Conservation (phyloP, 2,888 invertebrate genomes). For the Erebia epiphron region DNA sequence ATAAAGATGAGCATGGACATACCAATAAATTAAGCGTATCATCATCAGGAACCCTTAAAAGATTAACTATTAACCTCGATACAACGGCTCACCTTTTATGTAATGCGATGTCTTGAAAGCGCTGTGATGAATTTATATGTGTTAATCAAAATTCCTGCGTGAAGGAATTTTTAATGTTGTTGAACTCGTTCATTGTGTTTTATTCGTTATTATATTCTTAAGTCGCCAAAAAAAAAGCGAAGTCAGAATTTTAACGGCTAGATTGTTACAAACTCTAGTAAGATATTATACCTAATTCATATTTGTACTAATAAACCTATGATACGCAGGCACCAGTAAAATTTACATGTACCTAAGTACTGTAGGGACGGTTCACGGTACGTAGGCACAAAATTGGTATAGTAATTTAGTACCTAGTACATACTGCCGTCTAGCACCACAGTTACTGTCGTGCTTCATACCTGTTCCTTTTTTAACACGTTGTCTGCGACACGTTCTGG, state of each 20-base stretch:
- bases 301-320: too few relatives aligned
- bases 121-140: conserved; percentile 29
- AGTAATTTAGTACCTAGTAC: too few relatives aligned
- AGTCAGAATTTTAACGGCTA: neutral
- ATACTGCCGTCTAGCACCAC: too few relatives aligned
- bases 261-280: neutral
- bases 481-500: too few relatives aligned
- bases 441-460: too few relatives aligned
- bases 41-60: conserved; percentile 11
- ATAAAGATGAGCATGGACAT: conserved; percentile 3
- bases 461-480: too few relatives aligned
- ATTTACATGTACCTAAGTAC: too few relatives aligned
- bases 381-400: too few relatives aligned
- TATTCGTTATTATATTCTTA: neutral
- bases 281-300: neutral
- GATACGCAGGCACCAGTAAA: too few relatives aligned
- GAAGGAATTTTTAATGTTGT: neutral
- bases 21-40: conserved; percentile 2
- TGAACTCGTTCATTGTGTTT: neutral
- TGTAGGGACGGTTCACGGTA: too few relatives aligned
- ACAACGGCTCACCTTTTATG: conserved; percentile 27
- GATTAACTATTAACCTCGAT: conserved; percentile 32
- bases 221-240: neutral
- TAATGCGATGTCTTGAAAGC: conserved; percentile 28
- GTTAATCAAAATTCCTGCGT: conserved; percentile 32